phyloP scores from a whole-genome alignment of 2,888 invertebrate species.

The Dryobotodes eremita region DNA sequence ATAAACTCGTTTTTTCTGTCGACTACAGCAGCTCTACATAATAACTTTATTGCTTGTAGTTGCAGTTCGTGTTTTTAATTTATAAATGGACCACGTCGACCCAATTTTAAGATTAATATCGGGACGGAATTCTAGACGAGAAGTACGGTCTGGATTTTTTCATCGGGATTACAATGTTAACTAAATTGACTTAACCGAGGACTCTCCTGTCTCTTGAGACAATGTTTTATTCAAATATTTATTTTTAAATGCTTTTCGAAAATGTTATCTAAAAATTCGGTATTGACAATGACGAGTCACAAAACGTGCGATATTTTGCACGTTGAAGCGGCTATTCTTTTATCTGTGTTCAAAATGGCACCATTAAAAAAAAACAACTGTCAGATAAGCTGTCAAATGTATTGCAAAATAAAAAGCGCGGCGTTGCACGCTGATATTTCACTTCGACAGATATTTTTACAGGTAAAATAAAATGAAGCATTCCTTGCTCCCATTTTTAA shows the following conservation, averaged over 20 bases:
- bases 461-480: slow-evolving; percentile 41
- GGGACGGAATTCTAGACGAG: slow-evolving; percentile 33
- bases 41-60: slow-evolving; percentile 85
- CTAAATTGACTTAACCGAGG: slow-evolving; percentile 74
- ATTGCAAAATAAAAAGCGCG: slow-evolving; percentile 60
- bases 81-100: slow-evolving; percentile 73
- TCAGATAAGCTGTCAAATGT: slow-evolving; percentile 67
- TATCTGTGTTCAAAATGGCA: slow-evolving; percentile 60
- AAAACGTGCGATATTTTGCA: slow-evolving; percentile 53
- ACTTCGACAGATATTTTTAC: slow-evolving; percentile 44
- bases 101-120: slow-evolving; percentile 66
- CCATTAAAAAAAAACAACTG: slow-evolving; percentile 63
- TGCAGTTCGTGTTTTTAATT: slow-evolving; percentile 81
- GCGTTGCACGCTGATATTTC: slow-evolving; percentile 48
- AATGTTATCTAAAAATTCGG: slow-evolving; percentile 10
- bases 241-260: slow-evolving; percentile 58
- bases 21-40: slow-evolving; percentile 79
- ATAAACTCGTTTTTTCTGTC: slow-evolving; percentile 78
- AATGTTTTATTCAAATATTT: slow-evolving; percentile 61
- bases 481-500: slow-evolving; percentile 6
- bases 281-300: slow-evolving; percentile 44
- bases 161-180: slow-evolving; percentile 77
- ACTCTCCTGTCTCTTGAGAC: slow-evolving; percentile 65
- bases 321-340: slow-evolving; percentile 38
- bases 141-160: slow-evolving; percentile 39